Conservation (phyloP, 1,140 invertebrate species). For the Ptiloglossa arizonensis region DNA sequence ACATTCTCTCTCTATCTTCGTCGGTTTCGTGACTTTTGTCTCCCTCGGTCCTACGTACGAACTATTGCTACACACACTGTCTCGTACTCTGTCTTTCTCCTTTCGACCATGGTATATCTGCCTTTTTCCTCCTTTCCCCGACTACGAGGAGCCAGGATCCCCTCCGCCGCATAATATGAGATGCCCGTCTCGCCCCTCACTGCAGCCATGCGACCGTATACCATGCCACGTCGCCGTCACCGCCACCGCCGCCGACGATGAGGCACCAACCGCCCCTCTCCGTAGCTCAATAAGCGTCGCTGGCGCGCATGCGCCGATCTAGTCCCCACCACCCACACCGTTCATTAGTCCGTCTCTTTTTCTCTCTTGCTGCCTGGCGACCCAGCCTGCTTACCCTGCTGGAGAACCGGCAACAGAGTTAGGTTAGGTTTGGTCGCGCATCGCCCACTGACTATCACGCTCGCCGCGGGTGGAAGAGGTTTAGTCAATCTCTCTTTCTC, state of each 20-base stretch:
- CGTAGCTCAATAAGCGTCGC: slow-evolving; percentile 67
- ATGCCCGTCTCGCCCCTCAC: slow-evolving; percentile 27
- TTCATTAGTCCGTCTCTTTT: slow-evolving; percentile 42
- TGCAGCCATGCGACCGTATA: slow-evolving; percentile 46
- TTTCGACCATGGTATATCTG: slow-evolving; percentile 1
- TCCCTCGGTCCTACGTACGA: slow-evolving; percentile 26
- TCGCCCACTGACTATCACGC: slow-evolving; percentile 73
- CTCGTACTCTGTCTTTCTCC: neutral
- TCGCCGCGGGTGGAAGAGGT: slow-evolving; percentile 58
- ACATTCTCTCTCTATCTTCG: slow-evolving; percentile 28
- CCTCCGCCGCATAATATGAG: slow-evolving; percentile 38
- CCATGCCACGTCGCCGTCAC: slow-evolving; percentile 57
- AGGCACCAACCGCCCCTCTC: slow-evolving; percentile 65
- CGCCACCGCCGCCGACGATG: slow-evolving; percentile 53
- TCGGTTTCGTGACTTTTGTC: slow-evolving; percentile 22
- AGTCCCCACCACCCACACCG: slow-evolving; percentile 39
- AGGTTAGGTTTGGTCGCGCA: slow-evolving; percentile 73
- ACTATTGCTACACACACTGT: slow-evolving; percentile 36
- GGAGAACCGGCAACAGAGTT: slow-evolving; percentile 78
- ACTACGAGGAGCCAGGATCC: slow-evolving; percentile 43
- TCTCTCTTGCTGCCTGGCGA: slow-evolving; percentile 42
- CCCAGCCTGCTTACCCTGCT: slow-evolving; percentile 59
- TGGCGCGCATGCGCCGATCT: slow-evolving; percentile 65
- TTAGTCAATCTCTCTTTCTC: slow-evolving; percentile 49
- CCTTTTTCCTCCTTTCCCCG: slow-evolving; percentile 38